phyloP scores from a whole-genome alignment of 2,797 vertebrate genomes.

The Coregonus ussuriensis region DNA sequence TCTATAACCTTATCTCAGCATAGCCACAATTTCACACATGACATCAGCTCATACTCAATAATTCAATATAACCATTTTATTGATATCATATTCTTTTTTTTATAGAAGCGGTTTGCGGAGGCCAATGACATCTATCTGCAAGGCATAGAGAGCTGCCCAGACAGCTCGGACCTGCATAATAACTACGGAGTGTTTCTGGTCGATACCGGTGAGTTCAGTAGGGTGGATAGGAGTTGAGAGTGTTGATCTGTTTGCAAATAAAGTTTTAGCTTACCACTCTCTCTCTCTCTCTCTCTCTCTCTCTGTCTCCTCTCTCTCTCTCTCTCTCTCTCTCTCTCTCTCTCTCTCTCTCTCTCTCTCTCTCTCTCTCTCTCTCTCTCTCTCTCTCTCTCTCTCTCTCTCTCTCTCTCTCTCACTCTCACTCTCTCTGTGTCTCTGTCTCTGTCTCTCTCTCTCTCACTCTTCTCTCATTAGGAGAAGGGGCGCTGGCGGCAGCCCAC shows the following conservation, averaged over 20 bases:
- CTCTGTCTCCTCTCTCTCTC: background rate
- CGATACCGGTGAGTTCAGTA: slow-evolving; percentile 82
- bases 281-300: background rate
- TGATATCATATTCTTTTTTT: slow-evolving; percentile 19
- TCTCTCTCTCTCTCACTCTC: background rate
- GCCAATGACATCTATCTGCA: slow-evolving; percentile 87
- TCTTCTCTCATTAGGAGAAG: slow-evolving; percentile 74
- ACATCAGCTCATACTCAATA: background rate
- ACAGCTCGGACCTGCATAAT: slow-evolving; percentile 94
- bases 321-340: background rate
- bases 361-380: slow-evolving; percentile 1
- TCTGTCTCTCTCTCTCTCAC: background rate
- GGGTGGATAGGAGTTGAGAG: background rate
- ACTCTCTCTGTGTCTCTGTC: background rate
- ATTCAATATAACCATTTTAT: background rate
- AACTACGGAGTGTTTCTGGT: slow-evolving; percentile 97
- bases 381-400: background rate
- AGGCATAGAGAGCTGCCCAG: slow-evolving; percentile 90
- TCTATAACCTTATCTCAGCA: background rate
- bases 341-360: background rate
- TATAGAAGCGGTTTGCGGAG: slow-evolving; percentile 84
- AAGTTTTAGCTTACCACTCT: no score
- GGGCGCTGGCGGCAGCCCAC: slow-evolving; percentile 81
- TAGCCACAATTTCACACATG: background rate
- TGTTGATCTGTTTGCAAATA: no score